A percentile compares a stretch with the other conserved stretches of the same genome.
Conservation (phyloP, 2,797 vertebrate species). For the Halcyon chelicuti region DNA sequence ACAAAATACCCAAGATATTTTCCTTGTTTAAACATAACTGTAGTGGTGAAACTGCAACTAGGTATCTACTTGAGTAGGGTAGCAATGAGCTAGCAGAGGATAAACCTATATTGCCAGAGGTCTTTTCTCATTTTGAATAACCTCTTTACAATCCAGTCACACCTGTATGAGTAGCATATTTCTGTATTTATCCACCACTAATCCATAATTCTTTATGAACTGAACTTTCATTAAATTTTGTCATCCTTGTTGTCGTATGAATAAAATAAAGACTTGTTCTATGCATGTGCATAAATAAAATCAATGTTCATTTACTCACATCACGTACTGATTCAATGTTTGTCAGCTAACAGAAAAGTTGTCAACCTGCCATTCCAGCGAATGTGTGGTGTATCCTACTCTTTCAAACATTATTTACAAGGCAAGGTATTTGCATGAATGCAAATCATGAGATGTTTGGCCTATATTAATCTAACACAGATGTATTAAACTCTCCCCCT, state of each 20-base stretch:
- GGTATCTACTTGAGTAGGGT: not conserved
- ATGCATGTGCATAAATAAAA: not conserved
- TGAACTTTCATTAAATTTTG: not conserved
- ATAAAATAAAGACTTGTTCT: not conserved
- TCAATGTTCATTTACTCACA: not conserved
- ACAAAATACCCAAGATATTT: not conserved
- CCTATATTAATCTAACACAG: not conserved
- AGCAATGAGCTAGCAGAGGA: not conserved
- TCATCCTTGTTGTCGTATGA: not conserved
- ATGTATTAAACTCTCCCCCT: not conserved
- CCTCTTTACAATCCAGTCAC: not conserved
- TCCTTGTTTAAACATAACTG: not conserved
- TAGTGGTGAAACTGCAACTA: not conserved
- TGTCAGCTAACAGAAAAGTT: not conserved
- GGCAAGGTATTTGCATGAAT: not conserved
- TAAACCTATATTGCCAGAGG: not conserved
- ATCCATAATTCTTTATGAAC: slow-evolving; percentile 12
- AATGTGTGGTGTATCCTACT: not conserved
- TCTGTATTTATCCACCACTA: slow-evolving; percentile 12
- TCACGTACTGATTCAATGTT: not conserved
- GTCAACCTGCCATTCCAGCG: not conserved
- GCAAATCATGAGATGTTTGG: not conserved
- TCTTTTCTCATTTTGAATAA: not conserved
- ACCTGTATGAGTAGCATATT: not conserved
- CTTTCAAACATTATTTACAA: not conserved